Evolutionary conservation across 2,888 invertebrate genomes (phyloP).

Genomic region (Parnassius smintheus): DNA sequence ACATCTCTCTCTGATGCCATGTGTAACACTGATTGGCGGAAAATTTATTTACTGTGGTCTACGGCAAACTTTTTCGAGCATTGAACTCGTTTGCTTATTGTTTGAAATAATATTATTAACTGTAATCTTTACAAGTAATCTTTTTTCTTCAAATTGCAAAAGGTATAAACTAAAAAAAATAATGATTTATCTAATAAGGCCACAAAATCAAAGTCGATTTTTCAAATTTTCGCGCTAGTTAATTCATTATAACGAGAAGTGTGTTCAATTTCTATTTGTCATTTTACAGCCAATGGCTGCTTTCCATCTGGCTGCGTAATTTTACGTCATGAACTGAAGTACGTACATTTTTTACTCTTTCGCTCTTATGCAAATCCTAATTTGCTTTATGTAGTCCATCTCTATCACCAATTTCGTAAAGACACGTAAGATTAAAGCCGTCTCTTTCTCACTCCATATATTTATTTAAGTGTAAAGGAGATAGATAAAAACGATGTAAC

Average conservation of each 20-base stretch:
- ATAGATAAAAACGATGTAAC: constrained; percentile 42
- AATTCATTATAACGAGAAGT: constrained; percentile 47
- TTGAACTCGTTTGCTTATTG: constrained; percentile 14
- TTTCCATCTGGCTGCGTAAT: constrained; percentile 86
- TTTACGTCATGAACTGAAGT: constrained; percentile 52
- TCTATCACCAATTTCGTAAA: constrained; percentile 54
- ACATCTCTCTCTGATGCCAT: constrained; percentile 59
- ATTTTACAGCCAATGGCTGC: constrained; percentile 77
- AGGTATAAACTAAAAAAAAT: no score
- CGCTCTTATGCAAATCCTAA: constrained; percentile 42
- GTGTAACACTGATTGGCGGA: constrained; percentile 61
- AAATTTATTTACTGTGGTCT: constrained; percentile 30
- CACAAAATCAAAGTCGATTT: background rate
- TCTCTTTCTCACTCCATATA: constrained; percentile 44
- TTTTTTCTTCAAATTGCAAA: background rate
- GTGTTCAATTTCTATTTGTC: constrained; percentile 76
- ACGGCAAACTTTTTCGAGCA: constrained; percentile 30
- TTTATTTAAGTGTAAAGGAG: constrained; percentile 43
- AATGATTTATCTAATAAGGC: background rate
- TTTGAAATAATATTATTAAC: background rate
- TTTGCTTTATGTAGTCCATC: constrained; percentile 40
- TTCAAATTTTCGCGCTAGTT: constrained; percentile 35
- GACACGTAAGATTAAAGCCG: constrained; percentile 45
- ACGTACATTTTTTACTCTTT: constrained; percentile 45
- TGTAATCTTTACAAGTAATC: background rate